These are phyloP conservation scores for Coenonympha arcania DNA, from an alignment of 2,888 invertebrate species.

Conservation along the genomic window DNA sequence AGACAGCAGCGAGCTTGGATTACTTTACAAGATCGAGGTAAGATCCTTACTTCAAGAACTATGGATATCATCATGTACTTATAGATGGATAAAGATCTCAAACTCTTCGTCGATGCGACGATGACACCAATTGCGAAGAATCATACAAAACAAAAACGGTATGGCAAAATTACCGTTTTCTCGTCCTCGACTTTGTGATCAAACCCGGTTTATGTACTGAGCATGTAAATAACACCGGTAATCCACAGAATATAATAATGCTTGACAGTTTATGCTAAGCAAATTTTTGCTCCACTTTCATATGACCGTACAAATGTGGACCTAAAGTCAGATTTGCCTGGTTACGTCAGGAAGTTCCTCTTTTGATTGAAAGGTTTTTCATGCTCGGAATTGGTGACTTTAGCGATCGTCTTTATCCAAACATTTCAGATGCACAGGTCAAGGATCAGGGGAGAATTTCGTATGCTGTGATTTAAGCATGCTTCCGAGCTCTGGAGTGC, in stretches of 20 bases:
- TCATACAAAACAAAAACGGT: not conserved
- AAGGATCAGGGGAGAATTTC: not conserved
- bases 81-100: no score
- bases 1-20: slow-evolving; percentile 29
- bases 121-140: no score
- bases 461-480: slow-evolving; percentile 43
- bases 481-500: not conserved
- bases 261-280: no score
- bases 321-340: no score
- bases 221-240: not conserved
- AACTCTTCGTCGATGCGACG: not conserved
- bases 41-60: not conserved
- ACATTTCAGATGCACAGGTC: not conserved
- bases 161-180: not conserved
- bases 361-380: no score
- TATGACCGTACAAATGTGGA: no score
- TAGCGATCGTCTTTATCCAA: no score
- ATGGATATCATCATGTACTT: no score
- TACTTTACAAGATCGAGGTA: slow-evolving; percentile 45
- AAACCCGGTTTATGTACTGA: not conserved
- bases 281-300: no score
- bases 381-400: not conserved
- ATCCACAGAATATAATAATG: no score
- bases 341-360: no score
- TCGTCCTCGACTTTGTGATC: not conserved